Percentiles rank a stretch among this genome's conserved stretches.
phyloP scores from a whole-genome alignment of 2,797 vertebrate species.

The Phoxinus dragarum region DNA sequence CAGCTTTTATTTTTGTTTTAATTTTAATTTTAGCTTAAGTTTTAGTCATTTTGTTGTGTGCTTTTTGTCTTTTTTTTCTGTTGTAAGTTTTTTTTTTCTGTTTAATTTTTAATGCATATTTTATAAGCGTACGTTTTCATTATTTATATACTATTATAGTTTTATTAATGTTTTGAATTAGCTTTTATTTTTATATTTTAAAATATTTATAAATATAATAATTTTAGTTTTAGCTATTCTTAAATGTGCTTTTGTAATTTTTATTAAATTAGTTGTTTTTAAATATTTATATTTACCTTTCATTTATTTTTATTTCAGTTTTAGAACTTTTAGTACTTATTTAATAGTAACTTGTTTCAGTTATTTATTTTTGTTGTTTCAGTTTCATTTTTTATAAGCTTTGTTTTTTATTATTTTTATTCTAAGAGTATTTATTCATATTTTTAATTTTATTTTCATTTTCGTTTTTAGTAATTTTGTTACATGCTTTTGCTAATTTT shows the following conservation, averaged over 20 bases:
- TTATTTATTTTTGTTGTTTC: too few relatives aligned
- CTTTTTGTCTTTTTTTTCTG: neutral
- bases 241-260: neutral
- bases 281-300: too few relatives aligned
- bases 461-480: too few relatives aligned
- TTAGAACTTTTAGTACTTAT: neutral
- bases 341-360: neutral
- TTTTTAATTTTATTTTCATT: too few relatives aligned
- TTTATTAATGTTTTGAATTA: neutral
- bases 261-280: too few relatives aligned
- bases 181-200: neutral
- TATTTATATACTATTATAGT: too few relatives aligned
- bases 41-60: neutral
- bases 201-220: too few relatives aligned
- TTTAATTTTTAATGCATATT: neutral
- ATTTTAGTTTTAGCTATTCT: neutral
- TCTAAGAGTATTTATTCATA: too few relatives aligned
- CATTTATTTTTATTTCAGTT: neutral
- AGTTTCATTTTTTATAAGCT: too few relatives aligned
- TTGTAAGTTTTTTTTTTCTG: neutral
- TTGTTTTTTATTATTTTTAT: too few relatives aligned
- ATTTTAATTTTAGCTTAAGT: neutral
- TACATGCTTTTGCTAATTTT: too few relatives aligned
- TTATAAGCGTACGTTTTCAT: too few relatives aligned
- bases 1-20: neutral